Conservation (phyloP, 2,113 vertebrate species). For the Halcyon malimbica region DNA sequence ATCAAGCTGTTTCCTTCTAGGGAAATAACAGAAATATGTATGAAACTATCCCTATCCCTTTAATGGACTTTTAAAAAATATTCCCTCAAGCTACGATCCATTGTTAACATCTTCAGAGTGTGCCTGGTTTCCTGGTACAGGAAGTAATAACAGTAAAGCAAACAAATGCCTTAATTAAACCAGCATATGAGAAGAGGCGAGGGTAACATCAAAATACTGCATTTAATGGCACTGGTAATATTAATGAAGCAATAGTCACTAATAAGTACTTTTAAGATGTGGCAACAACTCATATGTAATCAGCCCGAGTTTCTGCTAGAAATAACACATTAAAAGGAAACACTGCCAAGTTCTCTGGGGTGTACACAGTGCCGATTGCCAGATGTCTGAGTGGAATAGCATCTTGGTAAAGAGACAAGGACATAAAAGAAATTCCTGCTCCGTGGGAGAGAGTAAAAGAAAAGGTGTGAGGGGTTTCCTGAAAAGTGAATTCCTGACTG, state of each 20-base stretch:
- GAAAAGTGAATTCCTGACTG: background rate
- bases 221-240: background rate
- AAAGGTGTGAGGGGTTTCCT: background rate
- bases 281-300: background rate
- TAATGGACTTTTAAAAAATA: background rate
- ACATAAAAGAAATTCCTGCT: background rate
- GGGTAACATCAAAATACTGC: background rate
- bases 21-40: conserved; percentile 8
- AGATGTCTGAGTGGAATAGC: background rate
- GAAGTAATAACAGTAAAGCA: conserved; percentile 57
- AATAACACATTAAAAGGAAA: background rate
- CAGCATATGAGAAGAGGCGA: background rate
- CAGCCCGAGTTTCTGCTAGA: background rate
- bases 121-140: conserved; percentile 42
- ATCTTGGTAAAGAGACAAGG: background rate
- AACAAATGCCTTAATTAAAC: conserved; percentile 43
- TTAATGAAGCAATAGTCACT: background rate
- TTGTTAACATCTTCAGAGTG: conserved; percentile 24
- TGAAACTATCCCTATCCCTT: background rate
- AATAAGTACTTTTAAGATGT: background rate
- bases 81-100: conserved; percentile 11
- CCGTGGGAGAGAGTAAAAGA: background rate
- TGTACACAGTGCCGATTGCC: background rate
- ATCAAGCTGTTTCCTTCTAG: background rate
- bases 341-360: background rate